Evolutionary conservation across 1,140 invertebrate genomes (phyloP).

Genomic region (Philotrypesis tridentata): DNA sequence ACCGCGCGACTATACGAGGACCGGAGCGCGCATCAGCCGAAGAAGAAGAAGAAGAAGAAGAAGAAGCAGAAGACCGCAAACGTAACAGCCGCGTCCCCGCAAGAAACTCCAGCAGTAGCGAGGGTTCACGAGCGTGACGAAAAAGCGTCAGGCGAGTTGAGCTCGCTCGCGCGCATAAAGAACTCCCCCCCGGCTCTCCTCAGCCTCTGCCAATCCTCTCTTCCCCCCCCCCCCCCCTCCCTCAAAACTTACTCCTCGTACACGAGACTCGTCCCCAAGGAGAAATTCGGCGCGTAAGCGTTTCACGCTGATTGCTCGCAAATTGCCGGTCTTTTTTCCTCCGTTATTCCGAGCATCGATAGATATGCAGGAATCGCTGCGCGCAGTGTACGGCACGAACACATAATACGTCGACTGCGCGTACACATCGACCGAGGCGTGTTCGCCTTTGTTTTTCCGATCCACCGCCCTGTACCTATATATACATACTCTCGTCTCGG

Average conservation of each 20-base stretch:
- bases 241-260: neutral
- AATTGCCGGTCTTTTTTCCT: constrained; percentile 66
- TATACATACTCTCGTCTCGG: too few species aligned
- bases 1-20: too few species aligned
- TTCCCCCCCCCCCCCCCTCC: neutral
- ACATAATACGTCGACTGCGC: too few species aligned
- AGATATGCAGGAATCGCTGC: too few species aligned
- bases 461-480: too few species aligned
- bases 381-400: too few species aligned
- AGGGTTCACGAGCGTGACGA: constrained; percentile 4
- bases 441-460: too few species aligned
- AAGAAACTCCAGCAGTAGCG: neutral
- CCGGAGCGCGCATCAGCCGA: neutral
- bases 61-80: neutral
- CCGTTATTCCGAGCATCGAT: constrained; percentile 19
- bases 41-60: neutral
- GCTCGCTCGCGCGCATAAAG: neutral
- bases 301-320: constrained; percentile 65
- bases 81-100: neutral
- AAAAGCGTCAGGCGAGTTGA: neutral
- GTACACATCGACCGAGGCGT: too few species aligned
- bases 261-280: neutral
- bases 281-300: constrained; percentile 33
- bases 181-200: neutral
- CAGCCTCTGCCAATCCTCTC: too few species aligned